These are phyloP conservation scores for Eristalis intricaria DNA, from an alignment of 2,888 invertebrate genomes.

Conservation along the genomic window DNA sequence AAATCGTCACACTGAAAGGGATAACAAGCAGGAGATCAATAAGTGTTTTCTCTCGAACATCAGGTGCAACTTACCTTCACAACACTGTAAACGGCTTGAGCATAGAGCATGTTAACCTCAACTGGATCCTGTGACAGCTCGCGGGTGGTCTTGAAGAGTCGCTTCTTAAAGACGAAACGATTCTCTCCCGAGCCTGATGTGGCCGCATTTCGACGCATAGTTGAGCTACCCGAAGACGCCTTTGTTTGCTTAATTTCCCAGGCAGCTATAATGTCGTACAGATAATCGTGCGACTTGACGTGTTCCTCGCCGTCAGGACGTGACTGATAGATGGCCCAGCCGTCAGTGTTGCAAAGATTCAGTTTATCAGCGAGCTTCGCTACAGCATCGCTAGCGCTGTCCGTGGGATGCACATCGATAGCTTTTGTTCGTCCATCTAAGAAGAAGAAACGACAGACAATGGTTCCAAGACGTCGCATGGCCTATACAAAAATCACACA, in stretches of 20 bases:
- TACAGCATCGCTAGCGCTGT: conserved; percentile 95
- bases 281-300: conserved; percentile 93
- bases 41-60: background rate
- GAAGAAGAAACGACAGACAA: conserved; percentile 97
- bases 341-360: conserved; percentile 91
- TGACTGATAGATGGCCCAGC: conserved; percentile 97
- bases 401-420: conserved; percentile 96
- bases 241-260: conserved; percentile 91
- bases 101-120: conserved; percentile 95
- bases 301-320: conserved; percentile 94
- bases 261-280: conserved; percentile 96
- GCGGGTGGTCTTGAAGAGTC: conserved; percentile 92
- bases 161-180: conserved; percentile 94
- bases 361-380: conserved; percentile 93
- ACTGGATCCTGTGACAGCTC: conserved; percentile 97
- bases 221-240: conserved; percentile 82
- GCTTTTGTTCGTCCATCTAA: conserved; percentile 97
- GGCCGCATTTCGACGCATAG: conserved; percentile 85
- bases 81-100: conserved; percentile 96
- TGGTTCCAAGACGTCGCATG: conserved; percentile 93
- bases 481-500: conserved; percentile 83
- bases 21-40: background rate
- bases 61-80: conserved; percentile 87
- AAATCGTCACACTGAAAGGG: conserved; percentile 91
- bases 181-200: conserved; percentile 92